Evolutionary conservation across 2,888 invertebrate species (phyloP).

Genomic region (Zhuqinia jingwanae): DNA sequence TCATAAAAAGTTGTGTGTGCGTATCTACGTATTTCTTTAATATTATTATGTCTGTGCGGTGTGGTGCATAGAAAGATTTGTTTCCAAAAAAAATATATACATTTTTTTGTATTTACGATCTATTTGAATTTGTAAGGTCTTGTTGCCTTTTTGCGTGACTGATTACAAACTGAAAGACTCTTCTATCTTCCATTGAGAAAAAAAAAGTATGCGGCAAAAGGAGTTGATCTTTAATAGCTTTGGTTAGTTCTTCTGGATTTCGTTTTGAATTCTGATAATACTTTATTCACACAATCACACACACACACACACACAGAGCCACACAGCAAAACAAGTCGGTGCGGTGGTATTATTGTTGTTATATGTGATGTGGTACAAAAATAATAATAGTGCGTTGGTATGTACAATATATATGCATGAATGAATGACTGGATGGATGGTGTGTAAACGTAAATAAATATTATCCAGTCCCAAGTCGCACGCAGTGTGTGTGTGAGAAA

Average conservation of each 20-base stretch:
- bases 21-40: neutral
- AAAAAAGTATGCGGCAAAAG: too few species aligned
- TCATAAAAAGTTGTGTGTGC: neutral
- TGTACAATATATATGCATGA: neutral
- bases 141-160: slow-evolving; percentile 35
- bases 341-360: too few species aligned
- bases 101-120: too few species aligned
- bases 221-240: slow-evolving; percentile 19
- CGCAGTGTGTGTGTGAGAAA: neutral
- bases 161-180: slow-evolving; percentile 27
- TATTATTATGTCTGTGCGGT: neutral
- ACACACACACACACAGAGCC: too few species aligned
- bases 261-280: neutral
- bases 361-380: too few species aligned
- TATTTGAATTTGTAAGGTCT: too few species aligned
- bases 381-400: neutral
- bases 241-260: slow-evolving; percentile 27
- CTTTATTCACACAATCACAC: too few species aligned
- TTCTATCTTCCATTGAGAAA: too few species aligned
- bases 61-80: neutral
- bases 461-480: too few species aligned
- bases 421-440: neutral
- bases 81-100: too few species aligned
- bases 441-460: neutral
- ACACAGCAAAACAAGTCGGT: too few species aligned